Evolutionary conservation across 2,797 vertebrate species (phyloP).

Genomic region (Brotula barbata): DNA sequence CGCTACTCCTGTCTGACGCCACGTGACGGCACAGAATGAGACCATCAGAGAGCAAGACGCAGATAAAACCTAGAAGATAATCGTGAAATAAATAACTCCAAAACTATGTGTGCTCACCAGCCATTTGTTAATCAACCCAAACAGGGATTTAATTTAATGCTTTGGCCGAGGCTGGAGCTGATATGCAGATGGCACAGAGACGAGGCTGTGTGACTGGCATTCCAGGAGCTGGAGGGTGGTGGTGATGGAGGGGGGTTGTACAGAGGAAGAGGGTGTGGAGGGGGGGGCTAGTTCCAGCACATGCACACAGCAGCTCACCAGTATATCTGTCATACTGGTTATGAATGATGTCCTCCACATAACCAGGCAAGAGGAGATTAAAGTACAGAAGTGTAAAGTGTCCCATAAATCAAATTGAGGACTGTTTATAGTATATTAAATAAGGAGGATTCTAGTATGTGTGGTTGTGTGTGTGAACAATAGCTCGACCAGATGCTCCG

Average conservation of each 20-base stretch:
- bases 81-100: slow-evolving; percentile 69
- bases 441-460: no score
- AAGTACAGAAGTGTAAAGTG: not conserved
- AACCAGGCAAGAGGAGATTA: not conserved
- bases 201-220: slow-evolving; percentile 78
- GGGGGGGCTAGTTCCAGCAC: slow-evolving; percentile 74
- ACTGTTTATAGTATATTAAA: no score
- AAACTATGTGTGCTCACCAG: slow-evolving; percentile 79
- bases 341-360: slow-evolving; percentile 21
- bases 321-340: slow-evolving; percentile 41
- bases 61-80: slow-evolving; percentile 60
- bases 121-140: slow-evolving; percentile 87
- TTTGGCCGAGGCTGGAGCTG: slow-evolving; percentile 79
- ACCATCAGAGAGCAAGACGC: slow-evolving; percentile 23
- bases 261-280: slow-evolving; percentile 42
- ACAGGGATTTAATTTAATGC: slow-evolving; percentile 86
- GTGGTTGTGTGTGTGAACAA: slow-evolving; percentile 23
- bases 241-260: slow-evolving; percentile 25
- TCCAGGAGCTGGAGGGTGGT: slow-evolving; percentile 71
- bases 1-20: slow-evolving; percentile 41
- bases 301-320: slow-evolving; percentile 68
- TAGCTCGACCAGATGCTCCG: slow-evolving; percentile 27
- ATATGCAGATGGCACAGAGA: slow-evolving; percentile 85
- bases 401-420: not conserved
- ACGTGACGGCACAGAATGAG: slow-evolving; percentile 26